Percentiles rank a stretch among this genome's conserved stretches.
These are phyloP conservation scores for Lerema accius DNA, from an alignment of 1,140 invertebrate genomes.

Conservation along the genomic window DNA sequence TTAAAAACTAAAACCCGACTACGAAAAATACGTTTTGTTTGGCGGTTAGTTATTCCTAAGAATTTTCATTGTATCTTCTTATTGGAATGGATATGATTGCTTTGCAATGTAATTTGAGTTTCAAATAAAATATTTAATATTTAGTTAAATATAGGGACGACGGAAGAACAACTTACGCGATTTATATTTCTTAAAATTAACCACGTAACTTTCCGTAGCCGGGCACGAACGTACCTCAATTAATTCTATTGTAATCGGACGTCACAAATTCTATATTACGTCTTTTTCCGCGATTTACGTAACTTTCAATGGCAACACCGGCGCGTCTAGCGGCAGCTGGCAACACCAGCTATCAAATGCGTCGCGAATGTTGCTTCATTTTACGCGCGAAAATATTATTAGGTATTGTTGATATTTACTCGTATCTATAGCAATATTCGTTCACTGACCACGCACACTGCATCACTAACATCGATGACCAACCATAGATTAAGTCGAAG, in stretches of 20 bases:
- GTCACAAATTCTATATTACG: conserved; percentile 32
- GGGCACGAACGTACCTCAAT: conserved; percentile 18
- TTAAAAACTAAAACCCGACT: conserved; percentile 35
- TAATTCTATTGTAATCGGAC: conserved; percentile 51
- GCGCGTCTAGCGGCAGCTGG: conserved; percentile 15
- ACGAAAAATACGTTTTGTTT: conserved; percentile 20
- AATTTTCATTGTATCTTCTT: too few relatives aligned
- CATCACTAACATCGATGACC: conserved; percentile 10
- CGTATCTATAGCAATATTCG: conserved; percentile 11
- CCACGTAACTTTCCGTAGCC: conserved; percentile 7
- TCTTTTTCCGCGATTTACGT: conserved; percentile 17
- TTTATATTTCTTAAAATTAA: neutral
- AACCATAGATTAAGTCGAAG: conserved; percentile 51
- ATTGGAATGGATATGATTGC: neutral
- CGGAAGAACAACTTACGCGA: neutral
- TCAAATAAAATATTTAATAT: neutral
- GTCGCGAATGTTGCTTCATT: conserved; percentile 14
- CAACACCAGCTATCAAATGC: conserved; percentile 24
- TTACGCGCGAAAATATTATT: conserved; percentile 14
- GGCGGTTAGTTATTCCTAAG: neutral
- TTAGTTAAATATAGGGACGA: neutral
- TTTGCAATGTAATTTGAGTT: neutral
- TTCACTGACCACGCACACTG: conserved; percentile 11
- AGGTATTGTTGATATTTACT: conserved; percentile 12
- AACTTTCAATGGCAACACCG: conserved; percentile 27